Evolutionary conservation across 2,888 invertebrate species (phyloP), one percentile per base, ranked within the genome.

Genomic region (Ophion ellenae): DNA sequence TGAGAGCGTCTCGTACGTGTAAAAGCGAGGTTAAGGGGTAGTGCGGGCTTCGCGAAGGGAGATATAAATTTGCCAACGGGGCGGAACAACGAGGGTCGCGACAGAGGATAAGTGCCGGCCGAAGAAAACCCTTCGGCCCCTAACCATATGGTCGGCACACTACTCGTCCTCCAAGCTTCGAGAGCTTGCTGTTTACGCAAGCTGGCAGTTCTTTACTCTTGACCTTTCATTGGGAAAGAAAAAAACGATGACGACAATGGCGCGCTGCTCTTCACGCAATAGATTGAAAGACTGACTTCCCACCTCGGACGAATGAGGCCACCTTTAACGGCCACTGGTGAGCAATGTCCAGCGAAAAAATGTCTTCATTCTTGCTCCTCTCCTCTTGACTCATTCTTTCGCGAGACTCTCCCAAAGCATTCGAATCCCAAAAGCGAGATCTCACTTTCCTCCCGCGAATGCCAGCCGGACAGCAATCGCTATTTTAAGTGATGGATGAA

Each of bases 1-100:
- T 75, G 74, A 67, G 81, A 67, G 67, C n/a, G 61, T 57, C 57
- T 45, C 74, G 67, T 67, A 59, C 67, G 32, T 36, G 70, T 53
- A 67, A 66, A 66, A 32, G 67, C 45, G 64, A 40, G 45, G 53
- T n/a, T 14, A 53, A 47, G 53, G 70, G 79, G 36, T 32, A 40
- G 80, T 24, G 61, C 36, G 24, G 59, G 64, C 24, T 36, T 45
- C 20, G 45, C 45, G 17, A 69, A 17, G 5, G 47, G n/a, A 20
- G 28, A 77, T 53, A 47, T 53, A 64, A 82, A 82, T 77, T 76
- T 36, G 71, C 71, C 53, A 82, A 70, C 64, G 59, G 57, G n/a
- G 70, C 63, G 76, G 63, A 82, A 81, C 36, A 69, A 57, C 82
- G 71, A 76, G 82, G 82, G 82, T 70, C 40, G 69, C 76, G 47